Evolutionary conservation across 2,888 invertebrate genomes (phyloP), one percentile per base, ranked within the genome.

Genomic region (Phalera bucephala): DNA sequence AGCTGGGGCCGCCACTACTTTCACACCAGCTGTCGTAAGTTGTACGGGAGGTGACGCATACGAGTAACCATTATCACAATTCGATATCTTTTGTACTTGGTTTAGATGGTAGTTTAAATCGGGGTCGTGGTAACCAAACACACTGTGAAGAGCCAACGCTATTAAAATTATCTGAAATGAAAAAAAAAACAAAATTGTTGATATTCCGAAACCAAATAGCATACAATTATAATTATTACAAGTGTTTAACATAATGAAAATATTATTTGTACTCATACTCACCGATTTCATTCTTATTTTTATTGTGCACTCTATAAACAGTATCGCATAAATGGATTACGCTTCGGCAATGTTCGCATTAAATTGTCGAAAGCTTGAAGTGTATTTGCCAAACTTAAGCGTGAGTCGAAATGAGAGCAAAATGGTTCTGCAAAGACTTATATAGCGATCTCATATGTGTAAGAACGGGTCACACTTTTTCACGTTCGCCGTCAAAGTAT

Each of bases 41-140:
- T 91, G 91, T 1, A 92, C 74, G 12, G 90, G 67, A 2, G 93
- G 92, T 2, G 86, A 79, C 21, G 90, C 78, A 66, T 92, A 92
- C 1, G 89, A 77, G 62, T 92, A 92, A 2, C 92, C 92, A 12
- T 78, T 72, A 33, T 79, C 67, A 23, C 84, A 84, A 44, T 72
- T 68, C 44, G 78, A 67, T 10, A 65, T 53, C 42, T 72, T 78
- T 53, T 88, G 86, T 43, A 84, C 59, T 73, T 87, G 81, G 45
- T 68, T 81, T 32, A 89, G 52, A 52, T 89, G 88, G 54, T 88
- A 88, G 61, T 89, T 85, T 10, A 88, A 70, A 64, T 89, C 89
- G 26, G 88, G 88, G 66, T 88, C 88, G 45, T 89, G 89, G 56
- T 86, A 89, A 36, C 80, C 84, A 33, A 72, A 53, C 44, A 70